Base-by-base conservation (phyloP, 2,797 vertebrate genomes). In the Galagoides demidoff region DNA sequence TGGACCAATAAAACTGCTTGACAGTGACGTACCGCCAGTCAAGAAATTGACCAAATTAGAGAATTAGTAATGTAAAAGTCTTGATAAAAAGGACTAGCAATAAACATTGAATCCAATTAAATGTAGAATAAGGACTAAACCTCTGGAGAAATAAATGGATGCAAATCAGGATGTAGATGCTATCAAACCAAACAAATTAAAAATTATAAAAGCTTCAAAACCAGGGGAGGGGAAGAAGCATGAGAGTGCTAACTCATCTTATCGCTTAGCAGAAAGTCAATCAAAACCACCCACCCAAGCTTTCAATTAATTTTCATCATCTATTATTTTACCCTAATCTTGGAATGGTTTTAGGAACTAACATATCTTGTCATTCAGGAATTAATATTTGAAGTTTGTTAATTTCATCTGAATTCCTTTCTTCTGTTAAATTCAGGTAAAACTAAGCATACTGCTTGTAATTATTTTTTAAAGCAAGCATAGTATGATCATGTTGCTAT, bases 91-190 rank as follows among this genome's bases (percentile, higher is more conserved):
- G 68, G 11, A 93, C 45, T 45, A 78, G 49, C 77, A 78, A 25
- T 84, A 92, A 95, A 85, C 78, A 95, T 19, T 85, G 74, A 96
- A 88, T 92, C 23, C 85, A 93, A 64, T 89, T 89, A 93, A 89
- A 85, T 85, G 74, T 14, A 68, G 43, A 95, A 74, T 29, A 55
- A 92, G 85, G 57, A 95, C 64, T 71, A 76, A 83, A 71, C 71
- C 39, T 92, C 83, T 59, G 39, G 74, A 96, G 85, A 74, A 92
- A 93, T 61, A 91, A 79, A 55, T 71, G 39, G 59, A 95, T 86
- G 88, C 64, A 84, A 93, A 90, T 92, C 52, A 86, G 78, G 90
- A 85, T n/a, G 31, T 39, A 90, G 73, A 92, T 68, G 34, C 70
- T 83, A 86, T 52, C 83, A 92, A 91, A 31, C 45, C 64, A 82